phyloP scores from a whole-genome alignment of 2,888 invertebrate species.

The Nesidiocoris tenuis region DNA sequence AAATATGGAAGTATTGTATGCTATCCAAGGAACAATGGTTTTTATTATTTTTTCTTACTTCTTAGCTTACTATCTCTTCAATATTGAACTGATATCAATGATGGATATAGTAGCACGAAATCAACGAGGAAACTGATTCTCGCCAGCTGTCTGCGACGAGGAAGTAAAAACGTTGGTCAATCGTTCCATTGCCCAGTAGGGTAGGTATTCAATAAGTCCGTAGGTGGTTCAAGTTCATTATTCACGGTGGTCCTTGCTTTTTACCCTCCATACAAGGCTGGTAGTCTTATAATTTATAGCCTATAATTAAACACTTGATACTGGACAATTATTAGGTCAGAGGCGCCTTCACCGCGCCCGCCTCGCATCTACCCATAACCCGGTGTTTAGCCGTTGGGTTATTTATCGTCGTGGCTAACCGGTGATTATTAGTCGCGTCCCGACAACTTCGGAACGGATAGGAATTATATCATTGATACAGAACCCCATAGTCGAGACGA shows the following conservation, averaged over 20 bases:
- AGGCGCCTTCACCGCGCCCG: constrained; percentile 41
- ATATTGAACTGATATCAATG: too few species aligned
- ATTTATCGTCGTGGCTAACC: constrained; percentile 40
- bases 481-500: constrained; percentile 1
- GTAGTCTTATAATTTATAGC: constrained; percentile 43
- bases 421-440: constrained; percentile 39
- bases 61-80: too few species aligned
- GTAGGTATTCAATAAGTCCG: constrained; percentile 38
- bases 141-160: neutral
- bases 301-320: constrained; percentile 46
- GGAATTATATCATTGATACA: constrained; percentile 45
- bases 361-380: constrained; percentile 18
- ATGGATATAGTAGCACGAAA: too few species aligned
- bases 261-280: constrained; percentile 32
- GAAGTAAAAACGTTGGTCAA: constrained; percentile 15
- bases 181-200: constrained; percentile 15
- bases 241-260: constrained; percentile 34
- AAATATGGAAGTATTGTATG: too few species aligned
- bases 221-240: constrained; percentile 35
- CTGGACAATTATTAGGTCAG: constrained; percentile 42
- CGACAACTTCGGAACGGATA: constrained; percentile 27
- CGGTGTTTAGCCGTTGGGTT: constrained; percentile 41
- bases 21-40: too few species aligned
- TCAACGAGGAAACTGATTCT: too few species aligned
- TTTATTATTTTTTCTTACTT: too few species aligned